A percentile compares a stretch with the other conserved stretches of the same genome.
Conservation (phyloP, 2,113 vertebrate species). For the Hypanus sabinus region DNA sequence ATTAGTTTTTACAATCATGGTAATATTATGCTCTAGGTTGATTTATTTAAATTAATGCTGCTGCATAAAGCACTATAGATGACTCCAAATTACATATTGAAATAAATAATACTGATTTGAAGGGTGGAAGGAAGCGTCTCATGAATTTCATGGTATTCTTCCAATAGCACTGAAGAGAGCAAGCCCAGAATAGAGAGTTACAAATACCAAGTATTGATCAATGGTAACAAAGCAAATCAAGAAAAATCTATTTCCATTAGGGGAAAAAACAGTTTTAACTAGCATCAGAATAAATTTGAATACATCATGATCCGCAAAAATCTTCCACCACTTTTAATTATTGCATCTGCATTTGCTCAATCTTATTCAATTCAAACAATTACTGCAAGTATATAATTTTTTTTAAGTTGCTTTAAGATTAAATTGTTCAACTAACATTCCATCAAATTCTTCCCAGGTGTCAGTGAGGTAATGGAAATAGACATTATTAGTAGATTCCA, state of each 20-base stretch:
- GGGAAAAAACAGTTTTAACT: not conserved
- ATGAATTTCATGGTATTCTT: not conserved
- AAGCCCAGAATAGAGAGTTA: not conserved
- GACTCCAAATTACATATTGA: not conserved
- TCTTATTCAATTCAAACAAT: not conserved
- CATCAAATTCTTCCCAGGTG: not conserved
- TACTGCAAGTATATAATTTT: no score
- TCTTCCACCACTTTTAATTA: not conserved
- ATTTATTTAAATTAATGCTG: not conserved
- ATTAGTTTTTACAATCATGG: not conserved
- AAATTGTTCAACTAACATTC: not conserved
- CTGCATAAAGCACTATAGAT: not conserved
- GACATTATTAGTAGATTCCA: not conserved
- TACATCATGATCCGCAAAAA: not conserved
- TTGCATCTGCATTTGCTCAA: not conserved
- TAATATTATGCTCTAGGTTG: not conserved
- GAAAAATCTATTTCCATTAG: not conserved
- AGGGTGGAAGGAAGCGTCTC: not conserved
- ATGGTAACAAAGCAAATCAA: not conserved
- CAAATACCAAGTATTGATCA: not conserved
- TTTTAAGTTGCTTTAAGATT: not conserved
- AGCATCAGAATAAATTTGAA: not conserved
- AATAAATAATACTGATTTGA: not conserved
- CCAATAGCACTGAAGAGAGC: not conserved
- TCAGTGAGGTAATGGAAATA: not conserved